Percentiles rank a stretch among this genome's conserved stretches.
phyloP scores from a whole-genome alignment of 1,140 invertebrate species.

The Trichonephila clavata region DNA sequence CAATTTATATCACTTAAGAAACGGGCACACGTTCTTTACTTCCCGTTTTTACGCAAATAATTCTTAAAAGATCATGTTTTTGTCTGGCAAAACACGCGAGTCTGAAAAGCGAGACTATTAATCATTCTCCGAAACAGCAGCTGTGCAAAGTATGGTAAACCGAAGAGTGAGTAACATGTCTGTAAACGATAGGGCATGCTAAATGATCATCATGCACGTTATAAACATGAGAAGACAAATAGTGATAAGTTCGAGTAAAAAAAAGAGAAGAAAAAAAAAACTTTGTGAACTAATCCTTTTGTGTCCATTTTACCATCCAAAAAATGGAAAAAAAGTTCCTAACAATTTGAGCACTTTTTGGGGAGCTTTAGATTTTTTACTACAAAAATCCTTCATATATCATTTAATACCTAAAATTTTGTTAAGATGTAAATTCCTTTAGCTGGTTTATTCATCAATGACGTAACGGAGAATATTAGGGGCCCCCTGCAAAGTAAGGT shows the following conservation, averaged over 20 bases:
- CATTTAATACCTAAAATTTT: no score
- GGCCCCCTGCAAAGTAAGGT: no score
- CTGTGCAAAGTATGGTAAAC: not conserved
- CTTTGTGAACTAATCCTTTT: no score
- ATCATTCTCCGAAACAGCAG: not conserved
- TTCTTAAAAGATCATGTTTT: not conserved
- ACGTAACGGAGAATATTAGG: no score
- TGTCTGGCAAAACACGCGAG: not conserved
- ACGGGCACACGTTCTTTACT: not conserved
- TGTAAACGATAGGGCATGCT: conserved; percentile 18
- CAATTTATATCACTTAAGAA: conserved; percentile 27
- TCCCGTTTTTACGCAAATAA: not conserved
- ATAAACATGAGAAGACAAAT: conserved; percentile 8
- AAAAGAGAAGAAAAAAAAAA: no score
- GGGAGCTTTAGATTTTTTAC: no score
- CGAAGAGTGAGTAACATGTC: not conserved
- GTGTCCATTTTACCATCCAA: no score
- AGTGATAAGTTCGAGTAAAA: not conserved
- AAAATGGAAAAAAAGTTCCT: no score
- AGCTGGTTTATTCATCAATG: no score
- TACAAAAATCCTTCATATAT: no score
- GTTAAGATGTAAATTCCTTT: no score
- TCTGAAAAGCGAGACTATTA: not conserved
- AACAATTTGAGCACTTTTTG: no score
- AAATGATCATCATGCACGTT: conserved; percentile 24